Conservation (phyloP, 1,140 invertebrate species). For the Stegodyphus dumicola region DNA sequence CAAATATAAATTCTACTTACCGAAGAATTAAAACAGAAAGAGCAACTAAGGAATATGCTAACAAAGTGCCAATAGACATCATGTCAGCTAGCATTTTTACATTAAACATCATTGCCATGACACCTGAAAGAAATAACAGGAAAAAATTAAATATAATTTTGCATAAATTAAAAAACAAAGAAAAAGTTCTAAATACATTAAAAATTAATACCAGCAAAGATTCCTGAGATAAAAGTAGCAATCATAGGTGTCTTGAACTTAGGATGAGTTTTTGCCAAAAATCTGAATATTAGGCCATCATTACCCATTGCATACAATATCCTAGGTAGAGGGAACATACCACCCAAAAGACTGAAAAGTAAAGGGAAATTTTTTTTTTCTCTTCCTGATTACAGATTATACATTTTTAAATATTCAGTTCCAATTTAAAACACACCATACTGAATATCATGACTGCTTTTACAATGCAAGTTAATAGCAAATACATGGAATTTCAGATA, state of each 20-base stretch:
- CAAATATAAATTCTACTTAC: conserved; percentile 60
- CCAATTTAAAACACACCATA: too few relatives aligned
- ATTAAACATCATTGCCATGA: conserved; percentile 89
- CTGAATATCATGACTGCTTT: too few relatives aligned
- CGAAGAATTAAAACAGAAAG: conserved; percentile 85
- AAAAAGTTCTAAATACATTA: not conserved
- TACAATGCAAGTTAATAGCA: not conserved
- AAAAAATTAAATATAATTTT: not conserved
- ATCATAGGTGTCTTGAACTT: conserved; percentile 84
- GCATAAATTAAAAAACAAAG: not conserved
- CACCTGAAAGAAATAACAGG: conserved; percentile 74
- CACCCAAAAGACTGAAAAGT: conserved; percentile 85
- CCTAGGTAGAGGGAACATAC: conserved; percentile 95
- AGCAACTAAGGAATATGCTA: conserved; percentile 93
- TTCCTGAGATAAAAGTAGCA: conserved; percentile 84
- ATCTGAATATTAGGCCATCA: conserved; percentile 90
- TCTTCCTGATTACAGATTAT: too few relatives aligned
- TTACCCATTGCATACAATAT: conserved; percentile 95
- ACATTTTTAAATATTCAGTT: too few relatives aligned
- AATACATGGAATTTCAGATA: too few relatives aligned
- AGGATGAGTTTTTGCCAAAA: conserved; percentile 64
- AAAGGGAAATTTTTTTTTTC: not conserved
- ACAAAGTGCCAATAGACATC: conserved; percentile 94
- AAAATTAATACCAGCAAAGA: conserved; percentile 69
- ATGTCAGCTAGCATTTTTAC: conserved; percentile 89